Base-by-base conservation (phyloP, 2,888 invertebrate species). In the Morpho helenor region DNA sequence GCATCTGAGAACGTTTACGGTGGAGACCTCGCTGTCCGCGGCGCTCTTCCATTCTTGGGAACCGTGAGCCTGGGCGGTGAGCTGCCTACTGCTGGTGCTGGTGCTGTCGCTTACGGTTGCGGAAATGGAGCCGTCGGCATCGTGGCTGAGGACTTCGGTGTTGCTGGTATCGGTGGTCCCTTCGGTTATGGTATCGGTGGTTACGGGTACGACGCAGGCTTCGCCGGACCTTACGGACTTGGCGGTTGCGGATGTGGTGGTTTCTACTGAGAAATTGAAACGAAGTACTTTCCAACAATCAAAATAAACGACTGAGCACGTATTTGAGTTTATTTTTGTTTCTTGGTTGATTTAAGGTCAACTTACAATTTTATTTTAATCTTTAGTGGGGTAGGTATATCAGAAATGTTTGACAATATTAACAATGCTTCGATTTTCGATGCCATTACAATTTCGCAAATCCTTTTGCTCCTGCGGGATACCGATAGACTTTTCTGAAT, bases 1-100 rank as follows among this genome's bases (percentile, higher is more conserved):
- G 55, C 68, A 7, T 75, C 75, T 10, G 75, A 77, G 53, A 74
- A 75, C 58, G 67, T 56, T 0, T 71, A 73, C 47, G 71, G 70
- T 56, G 77, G 77, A 2, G 52, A 47, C 8, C 47, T 47, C 4
- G 64, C 68, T 16, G 69, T 71, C n/a, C 56, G 49, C 8, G 75
- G 74, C 8, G 69, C 66, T 51, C 62, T 74, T 56, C 74, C 74
- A 3, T 70, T 73, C 66, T 48, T 74, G 55, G 68, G 69, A 49
- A 70, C 72, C 7, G 74, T 74, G 9, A 68, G 61, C 39, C 61
- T 74, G 41, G 71, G 69, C 10, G 70, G 70, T 40, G 52, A 31
- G 47, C 55, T 71, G 44, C 71, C 73, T 9, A 67, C 72, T 8
- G 66, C 62, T 48, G 75, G 74, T 9, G 60, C 67, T 9, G 71